These are phyloP conservation scores for Patella depressa DNA, from an alignment of 2,888 invertebrate species.

Conservation along the genomic window DNA sequence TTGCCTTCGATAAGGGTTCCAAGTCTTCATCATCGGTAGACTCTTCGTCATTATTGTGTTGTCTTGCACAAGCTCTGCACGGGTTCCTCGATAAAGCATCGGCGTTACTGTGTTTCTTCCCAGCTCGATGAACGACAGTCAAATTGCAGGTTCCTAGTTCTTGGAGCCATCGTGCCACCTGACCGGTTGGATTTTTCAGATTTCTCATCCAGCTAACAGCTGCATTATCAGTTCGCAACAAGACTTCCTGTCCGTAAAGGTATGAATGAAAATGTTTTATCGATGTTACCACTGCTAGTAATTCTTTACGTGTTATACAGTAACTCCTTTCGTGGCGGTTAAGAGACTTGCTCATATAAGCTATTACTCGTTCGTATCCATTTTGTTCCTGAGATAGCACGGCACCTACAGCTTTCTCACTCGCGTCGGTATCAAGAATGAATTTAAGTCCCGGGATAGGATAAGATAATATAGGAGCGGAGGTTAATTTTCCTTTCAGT, in stretches of 20 bases:
- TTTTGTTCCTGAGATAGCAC: not conserved
- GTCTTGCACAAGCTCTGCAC: not conserved
- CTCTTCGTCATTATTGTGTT: not conserved
- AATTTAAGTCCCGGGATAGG: slow-evolving; percentile 13
- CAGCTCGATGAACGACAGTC: slow-evolving; percentile 14
- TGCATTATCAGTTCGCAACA: slow-evolving; percentile 20
- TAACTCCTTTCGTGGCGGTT: slow-evolving; percentile 15
- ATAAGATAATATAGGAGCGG: slow-evolving; percentile 17
- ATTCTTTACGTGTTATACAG: slow-evolving; percentile 16
- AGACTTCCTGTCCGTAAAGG: slow-evolving; percentile 18
- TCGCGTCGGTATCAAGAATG: slow-evolving; percentile 23
- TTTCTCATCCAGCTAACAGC: slow-evolving; percentile 16
- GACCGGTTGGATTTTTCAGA: slow-evolving; percentile 13
- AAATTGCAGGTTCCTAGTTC: slow-evolving; percentile 13
- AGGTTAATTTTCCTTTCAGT: slow-evolving; percentile 17
- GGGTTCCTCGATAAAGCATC: slow-evolving; percentile 18
- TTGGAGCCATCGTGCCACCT: slow-evolving; percentile 19
- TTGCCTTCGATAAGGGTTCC: too few species aligned
- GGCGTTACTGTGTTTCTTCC: slow-evolving; percentile 16
- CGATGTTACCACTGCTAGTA: slow-evolving; percentile 16
- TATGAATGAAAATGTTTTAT: slow-evolving; percentile 18
- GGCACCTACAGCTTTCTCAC: slow-evolving; percentile 15
- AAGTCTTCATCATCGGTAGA: not conserved
- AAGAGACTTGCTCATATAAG: slow-evolving; percentile 19
- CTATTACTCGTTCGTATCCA: slow-evolving; percentile 12